A percentile compares a stretch with the other conserved stretches of the same genome.
phyloP scores from a whole-genome alignment of 2,113 vertebrate genomes.

The Ceyx margarethae region DNA sequence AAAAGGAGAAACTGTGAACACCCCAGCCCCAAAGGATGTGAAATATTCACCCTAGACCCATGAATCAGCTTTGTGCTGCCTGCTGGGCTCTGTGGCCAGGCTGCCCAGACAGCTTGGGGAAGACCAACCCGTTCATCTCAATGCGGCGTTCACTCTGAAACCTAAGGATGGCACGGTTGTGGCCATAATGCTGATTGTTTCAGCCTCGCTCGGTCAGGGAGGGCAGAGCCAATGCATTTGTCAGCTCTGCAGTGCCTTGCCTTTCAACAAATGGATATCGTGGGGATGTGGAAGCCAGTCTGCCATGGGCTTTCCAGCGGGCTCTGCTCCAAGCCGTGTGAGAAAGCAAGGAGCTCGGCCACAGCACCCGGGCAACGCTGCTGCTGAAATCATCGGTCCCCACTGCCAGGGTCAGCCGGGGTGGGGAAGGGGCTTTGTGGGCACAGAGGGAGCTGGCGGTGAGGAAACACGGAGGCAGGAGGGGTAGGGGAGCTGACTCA shows the following conservation, averaged over 20 bases:
- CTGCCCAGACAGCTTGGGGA: background rate
- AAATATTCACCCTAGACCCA: rapidly evolving
- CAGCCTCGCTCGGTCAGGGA: background rate
- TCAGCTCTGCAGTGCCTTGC: background rate
- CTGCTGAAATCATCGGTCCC: background rate
- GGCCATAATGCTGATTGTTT: background rate
- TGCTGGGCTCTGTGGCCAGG: background rate
- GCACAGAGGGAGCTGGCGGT: rapidly evolving
- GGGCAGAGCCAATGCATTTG: background rate
- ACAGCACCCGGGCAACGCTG: rapidly evolving
- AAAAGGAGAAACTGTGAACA: background rate
- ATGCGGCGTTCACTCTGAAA: background rate
- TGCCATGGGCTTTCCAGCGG: background rate
- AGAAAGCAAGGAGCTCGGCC: background rate
- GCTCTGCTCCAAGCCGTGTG: rapidly evolving
- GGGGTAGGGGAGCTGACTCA: conserved; percentile 34
- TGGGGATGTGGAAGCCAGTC: background rate
- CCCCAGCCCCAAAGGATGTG: background rate
- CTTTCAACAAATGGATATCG: rapidly evolving
- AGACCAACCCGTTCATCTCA: rapidly evolving
- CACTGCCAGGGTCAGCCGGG: rapidly evolving
- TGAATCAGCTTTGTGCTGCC: background rate
- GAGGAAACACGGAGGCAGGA: background rate
- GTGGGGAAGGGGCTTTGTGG: background rate
- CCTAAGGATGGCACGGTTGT: background rate